Percentiles rank a stretch among this genome's conserved stretches.
These are phyloP conservation scores for Nesidiocoris tenuis DNA, from an alignment of 2,888 invertebrate genomes.

Conservation along the genomic window DNA sequence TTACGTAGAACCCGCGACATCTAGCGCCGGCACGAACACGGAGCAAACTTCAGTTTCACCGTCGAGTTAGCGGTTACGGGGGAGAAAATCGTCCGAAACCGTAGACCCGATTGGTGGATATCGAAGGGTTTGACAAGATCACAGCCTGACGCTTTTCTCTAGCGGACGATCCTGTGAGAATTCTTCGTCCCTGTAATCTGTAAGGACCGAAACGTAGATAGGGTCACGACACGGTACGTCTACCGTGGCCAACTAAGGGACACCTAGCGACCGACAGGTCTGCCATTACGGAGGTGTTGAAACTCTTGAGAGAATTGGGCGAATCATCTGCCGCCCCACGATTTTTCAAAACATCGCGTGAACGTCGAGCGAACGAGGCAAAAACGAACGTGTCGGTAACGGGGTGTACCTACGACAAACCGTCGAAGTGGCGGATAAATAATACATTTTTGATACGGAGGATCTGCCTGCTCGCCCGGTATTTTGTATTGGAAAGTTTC, in stretches of 20 bases:
- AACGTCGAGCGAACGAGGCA: neutral
- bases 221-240: neutral
- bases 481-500: no score
- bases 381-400: no score
- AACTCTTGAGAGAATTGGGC: neutral
- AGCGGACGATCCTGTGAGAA: neutral
- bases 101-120: neutral
- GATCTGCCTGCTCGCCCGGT: no score
- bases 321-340: neutral
- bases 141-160: neutral
- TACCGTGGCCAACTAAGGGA: neutral
- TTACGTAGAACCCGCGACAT: neutral
- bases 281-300: neutral
- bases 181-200: neutral
- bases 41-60: neutral
- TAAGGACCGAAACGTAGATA: neutral
- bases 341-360: neutral
- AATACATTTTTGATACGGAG: no score
- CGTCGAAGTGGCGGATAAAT: no score
- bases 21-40: neutral
- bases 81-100: neutral
- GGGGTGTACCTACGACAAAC: no score
- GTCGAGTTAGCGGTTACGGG: neutral
- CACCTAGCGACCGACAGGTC: neutral
- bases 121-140: neutral